Base-by-base conservation (phyloP, 2,888 invertebrate genomes). In the Aphodius granarius region DNA sequence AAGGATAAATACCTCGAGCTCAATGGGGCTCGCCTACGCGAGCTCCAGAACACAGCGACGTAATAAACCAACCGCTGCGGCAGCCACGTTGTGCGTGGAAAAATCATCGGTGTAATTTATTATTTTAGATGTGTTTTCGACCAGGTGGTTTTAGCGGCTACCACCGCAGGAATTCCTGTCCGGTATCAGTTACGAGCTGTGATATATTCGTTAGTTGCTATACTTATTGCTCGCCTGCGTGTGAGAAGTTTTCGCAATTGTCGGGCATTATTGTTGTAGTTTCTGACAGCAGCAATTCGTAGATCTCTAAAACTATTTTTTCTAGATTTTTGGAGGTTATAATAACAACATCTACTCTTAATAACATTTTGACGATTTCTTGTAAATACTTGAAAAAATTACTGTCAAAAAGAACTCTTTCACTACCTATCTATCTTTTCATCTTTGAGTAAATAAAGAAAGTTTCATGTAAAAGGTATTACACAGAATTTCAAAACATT, bases 1-100 rank as follows among this genome's bases (percentile, higher is more conserved):
- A 76, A 76, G 76, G 76, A 76, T 74, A 76, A 74, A 76, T 76
- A 74, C 74, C 74, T 73, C 73, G 72, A 71, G 73, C 73, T 73
- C 76, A 76, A 73, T 76, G 76, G 68, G 73, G 66, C 22, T 76
- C 76, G 76, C 76, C 76, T 76, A 76, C 76, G 72, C 73, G 73
- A 65, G 18, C 65, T 20, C 68, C 68, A 68, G 20, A 68, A 68
- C 20, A 5, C n/a, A n/a, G n/a, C 68, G 68, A 43, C 13, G 43
- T 43, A 43, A 43, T 43, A 43, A 43, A 43, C 43, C 43, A 43
- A 43, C 43, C 43, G 43, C 43, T 43, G 43, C 13, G 43, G 43
- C 43, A 6, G 43, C 43, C 43, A 43, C 43, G 43, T 43, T 43
- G 4, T 43, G 43, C 43, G 43, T 43, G 43, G 43, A 43, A 43